Percentiles rank a stretch among this genome's conserved stretches.
phyloP scores from a whole-genome alignment of 92 coral and sea anemone species.

The Epizoanthus scotinus region DNA sequence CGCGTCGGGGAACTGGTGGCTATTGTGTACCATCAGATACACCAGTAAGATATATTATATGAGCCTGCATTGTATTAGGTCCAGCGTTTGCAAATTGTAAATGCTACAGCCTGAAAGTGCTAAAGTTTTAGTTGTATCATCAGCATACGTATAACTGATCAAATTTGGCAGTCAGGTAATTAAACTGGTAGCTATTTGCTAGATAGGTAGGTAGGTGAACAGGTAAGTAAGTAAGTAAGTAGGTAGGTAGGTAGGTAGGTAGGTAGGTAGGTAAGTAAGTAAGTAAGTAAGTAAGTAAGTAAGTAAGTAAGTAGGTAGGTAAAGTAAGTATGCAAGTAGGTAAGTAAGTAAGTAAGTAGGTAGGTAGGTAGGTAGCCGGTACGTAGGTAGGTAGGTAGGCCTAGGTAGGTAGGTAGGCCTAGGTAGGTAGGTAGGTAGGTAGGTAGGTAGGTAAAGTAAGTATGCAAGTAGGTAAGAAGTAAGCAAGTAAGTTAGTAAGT shows the following conservation, averaged over 20 bases:
- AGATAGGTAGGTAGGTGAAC: slow-evolving; percentile 23
- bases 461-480: too few species aligned
- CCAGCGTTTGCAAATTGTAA: neutral
- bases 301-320: neutral
- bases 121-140: neutral
- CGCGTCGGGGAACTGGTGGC: slow-evolving; percentile 89
- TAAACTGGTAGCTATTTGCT: slow-evolving; percentile 11
- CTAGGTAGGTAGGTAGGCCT: neutral
- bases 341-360: slow-evolving; percentile 13
- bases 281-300: neutral
- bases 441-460: too few species aligned
- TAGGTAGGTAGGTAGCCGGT: neutral
- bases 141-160: neutral
- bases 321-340: neutral
- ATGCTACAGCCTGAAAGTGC: neutral
- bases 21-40: slow-evolving; percentile 68
- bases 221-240: slow-evolving; percentile 21
- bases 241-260: slow-evolving; percentile 23
- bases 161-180: slow-evolving; percentile 29
- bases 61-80: neutral
- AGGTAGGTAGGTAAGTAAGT: slow-evolving; percentile 13
- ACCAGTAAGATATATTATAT: slow-evolving; percentile 62
- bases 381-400: neutral
- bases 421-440: neutral
- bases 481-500: too few species aligned